phyloP scores from a whole-genome alignment of 2,888 invertebrate genomes.

The Platycheirus rosarum region DNA sequence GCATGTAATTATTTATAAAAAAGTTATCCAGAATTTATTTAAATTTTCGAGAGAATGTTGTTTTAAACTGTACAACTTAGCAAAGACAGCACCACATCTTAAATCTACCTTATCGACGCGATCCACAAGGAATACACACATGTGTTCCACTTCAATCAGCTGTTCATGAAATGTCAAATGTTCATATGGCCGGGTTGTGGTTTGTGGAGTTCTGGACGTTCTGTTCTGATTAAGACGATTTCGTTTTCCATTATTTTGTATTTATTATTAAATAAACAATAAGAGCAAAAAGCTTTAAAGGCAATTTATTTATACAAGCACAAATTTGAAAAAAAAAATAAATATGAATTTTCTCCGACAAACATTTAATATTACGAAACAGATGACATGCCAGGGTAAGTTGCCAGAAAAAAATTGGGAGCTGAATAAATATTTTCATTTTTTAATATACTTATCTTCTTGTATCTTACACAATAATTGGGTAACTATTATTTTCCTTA shows the following conservation, averaged over 20 bases:
- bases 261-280: no score
- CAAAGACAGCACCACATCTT: slow-evolving; percentile 7
- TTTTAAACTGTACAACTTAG: no score
- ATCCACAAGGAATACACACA: slow-evolving; percentile 14
- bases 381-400: slow-evolving; percentile 79
- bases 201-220: no score
- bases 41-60: no score
- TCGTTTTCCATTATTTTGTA: background rate
- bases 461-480: no score
- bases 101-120: slow-evolving; percentile 1
- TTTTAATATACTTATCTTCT: no score
- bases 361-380: slow-evolving; percentile 81
- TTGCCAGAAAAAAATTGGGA: slow-evolving; percentile 8
- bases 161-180: slow-evolving; percentile 51
- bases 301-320: no score
- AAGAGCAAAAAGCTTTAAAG: background rate
- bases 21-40: no score
- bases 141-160: slow-evolving; percentile 39
- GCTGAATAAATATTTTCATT: no score
- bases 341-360: slow-evolving; percentile 81
- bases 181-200: no score
- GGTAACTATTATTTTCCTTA: no score
- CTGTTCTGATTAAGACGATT: background rate
- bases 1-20: no score
- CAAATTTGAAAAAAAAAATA: background rate